Percentiles rank a stretch among this genome's conserved stretches.
Conservation (phyloP, 2,888 invertebrate genomes). For the Drosophila borborema region DNA sequence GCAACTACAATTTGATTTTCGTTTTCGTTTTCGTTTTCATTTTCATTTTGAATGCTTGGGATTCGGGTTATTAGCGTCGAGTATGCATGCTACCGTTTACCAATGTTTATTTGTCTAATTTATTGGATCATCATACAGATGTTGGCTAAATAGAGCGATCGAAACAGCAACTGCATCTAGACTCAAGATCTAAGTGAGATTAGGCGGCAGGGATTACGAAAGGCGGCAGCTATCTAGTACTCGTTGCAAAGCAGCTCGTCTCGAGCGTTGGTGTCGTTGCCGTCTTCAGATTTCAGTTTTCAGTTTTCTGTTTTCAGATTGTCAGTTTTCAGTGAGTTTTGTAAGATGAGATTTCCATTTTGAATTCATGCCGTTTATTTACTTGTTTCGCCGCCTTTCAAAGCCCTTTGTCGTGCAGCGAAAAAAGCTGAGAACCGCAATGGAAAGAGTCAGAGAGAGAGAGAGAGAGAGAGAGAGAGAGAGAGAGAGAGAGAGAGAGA, state of each 20-base stretch:
- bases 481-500: not conserved
- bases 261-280: slow-evolving; percentile 47
- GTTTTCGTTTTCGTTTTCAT: slow-evolving; percentile 44
- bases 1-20: slow-evolving; percentile 70
- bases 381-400: slow-evolving; percentile 58
- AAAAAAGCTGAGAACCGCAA: slow-evolving; percentile 53
- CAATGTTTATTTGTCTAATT: slow-evolving; percentile 77
- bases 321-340: slow-evolving; percentile 67
- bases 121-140: slow-evolving; percentile 68
- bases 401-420: slow-evolving; percentile 73
- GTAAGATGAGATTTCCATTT: slow-evolving; percentile 76
- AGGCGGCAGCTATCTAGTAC: slow-evolving; percentile 44
- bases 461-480: not conserved
- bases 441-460: not conserved
- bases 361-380: slow-evolving; percentile 70
- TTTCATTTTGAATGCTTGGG: slow-evolving; percentile 60
- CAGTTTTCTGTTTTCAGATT: slow-evolving; percentile 48
- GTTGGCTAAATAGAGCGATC: slow-evolving; percentile 78
- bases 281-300: slow-evolving; percentile 31
- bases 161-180: slow-evolving; percentile 40
- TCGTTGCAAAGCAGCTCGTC: slow-evolving; percentile 25
- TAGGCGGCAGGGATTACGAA: slow-evolving; percentile 64
- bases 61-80: slow-evolving; percentile 65
- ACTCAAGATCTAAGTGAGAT: slow-evolving; percentile 59
- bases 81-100: slow-evolving; percentile 78